These are phyloP conservation scores for Crocidura indochinensis DNA, from an alignment of 2,797 vertebrate species.

Conservation along the genomic window DNA sequence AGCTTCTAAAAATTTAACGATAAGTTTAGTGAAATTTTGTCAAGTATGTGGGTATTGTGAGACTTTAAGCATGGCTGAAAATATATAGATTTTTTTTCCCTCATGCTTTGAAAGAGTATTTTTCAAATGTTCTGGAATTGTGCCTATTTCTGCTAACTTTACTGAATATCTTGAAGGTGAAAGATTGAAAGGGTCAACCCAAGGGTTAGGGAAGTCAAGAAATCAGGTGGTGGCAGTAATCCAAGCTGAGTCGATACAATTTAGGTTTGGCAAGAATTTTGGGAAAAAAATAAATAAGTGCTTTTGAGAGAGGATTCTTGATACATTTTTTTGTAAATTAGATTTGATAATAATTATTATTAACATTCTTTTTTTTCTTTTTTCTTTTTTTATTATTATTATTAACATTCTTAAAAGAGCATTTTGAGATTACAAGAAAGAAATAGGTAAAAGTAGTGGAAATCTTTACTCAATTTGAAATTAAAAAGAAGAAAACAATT, in stretches of 20 bases:
- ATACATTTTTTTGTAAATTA: background rate
- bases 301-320: background rate
- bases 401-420: background rate
- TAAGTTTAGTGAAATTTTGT: conserved; percentile 63
- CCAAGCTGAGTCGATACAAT: background rate
- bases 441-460: background rate
- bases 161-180: background rate
- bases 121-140: conserved; percentile 52
- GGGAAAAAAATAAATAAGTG: background rate
- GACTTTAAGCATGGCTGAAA: conserved; percentile 56
- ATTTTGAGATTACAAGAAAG: background rate
- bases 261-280: background rate
- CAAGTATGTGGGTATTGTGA: background rate
- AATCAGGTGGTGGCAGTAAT: background rate
- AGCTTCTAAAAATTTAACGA: conserved; percentile 38
- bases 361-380: too few species aligned
- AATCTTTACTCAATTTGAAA: background rate
- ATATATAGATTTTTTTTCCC: conserved; percentile 4
- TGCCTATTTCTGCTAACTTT: background rate
- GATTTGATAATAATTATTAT: conserved; percentile 4
- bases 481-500: conserved; percentile 11
- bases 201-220: background rate
- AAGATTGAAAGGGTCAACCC: background rate
- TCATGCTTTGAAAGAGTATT: conserved; percentile 10
- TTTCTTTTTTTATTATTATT: too few species aligned